A percentile compares a stretch with the other conserved stretches of the same genome.
Evolutionary conservation across 1,140 invertebrate species (phyloP).

Genomic region (Drosophila nigromelanica): DNA sequence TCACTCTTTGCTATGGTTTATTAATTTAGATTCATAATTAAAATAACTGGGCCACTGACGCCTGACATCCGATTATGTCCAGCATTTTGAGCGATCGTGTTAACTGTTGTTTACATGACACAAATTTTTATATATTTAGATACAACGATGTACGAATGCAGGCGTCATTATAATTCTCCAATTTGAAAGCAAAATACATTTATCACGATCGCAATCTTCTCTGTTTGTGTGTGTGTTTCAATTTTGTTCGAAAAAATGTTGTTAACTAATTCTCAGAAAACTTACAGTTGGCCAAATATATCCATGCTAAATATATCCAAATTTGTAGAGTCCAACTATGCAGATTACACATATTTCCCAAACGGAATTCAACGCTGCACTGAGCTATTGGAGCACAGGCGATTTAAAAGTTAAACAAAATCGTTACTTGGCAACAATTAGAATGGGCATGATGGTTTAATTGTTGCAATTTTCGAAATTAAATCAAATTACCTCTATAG

Average conservation of each 20-base stretch:
- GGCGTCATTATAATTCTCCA: neutral
- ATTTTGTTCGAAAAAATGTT: neutral
- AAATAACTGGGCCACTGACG: constrained; percentile 79
- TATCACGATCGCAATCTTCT: constrained; percentile 22
- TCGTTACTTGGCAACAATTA: constrained; percentile 13
- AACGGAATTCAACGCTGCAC: constrained; percentile 8
- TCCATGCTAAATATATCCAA: neutral
- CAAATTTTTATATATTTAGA: constrained; percentile 14
- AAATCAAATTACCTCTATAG: constrained; percentile 41
- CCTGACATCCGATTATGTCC: constrained; percentile 58
- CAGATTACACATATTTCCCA: neutral
- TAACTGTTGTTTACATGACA: constrained; percentile 43
- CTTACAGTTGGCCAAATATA: constrained; percentile 21
- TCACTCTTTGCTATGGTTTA: constrained; percentile 41
- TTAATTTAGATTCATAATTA: constrained; percentile 59
- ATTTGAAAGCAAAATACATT: constrained; percentile 41
- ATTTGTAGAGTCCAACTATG: neutral
- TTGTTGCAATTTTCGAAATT: constrained; percentile 69
- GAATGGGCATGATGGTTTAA: constrained; percentile 49
- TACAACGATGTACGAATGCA: constrained; percentile 1
- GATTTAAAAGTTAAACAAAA: constrained; percentile 12
- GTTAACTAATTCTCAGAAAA: neutral
- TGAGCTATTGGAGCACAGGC: constrained; percentile 10
- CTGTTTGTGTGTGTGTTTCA: too few species aligned
- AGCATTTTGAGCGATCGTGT: constrained; percentile 20